Evolutionary conservation across 2,113 vertebrate genomes (phyloP).

Genomic region (Centropus bengalensis): DNA sequence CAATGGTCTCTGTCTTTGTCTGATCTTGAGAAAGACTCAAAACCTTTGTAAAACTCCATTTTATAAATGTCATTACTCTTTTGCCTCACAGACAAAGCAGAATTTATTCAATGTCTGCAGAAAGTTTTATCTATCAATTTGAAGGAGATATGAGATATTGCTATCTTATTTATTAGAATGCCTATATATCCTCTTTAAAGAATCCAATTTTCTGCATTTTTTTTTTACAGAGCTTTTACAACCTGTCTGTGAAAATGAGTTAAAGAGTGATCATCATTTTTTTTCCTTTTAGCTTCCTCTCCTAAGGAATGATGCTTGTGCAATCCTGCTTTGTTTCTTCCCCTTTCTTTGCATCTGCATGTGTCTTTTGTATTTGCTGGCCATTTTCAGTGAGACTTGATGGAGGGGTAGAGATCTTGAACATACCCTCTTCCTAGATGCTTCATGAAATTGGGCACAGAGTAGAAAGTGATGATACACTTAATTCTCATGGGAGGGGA

Average conservation of each 20-base stretch:
- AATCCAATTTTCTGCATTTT: background rate
- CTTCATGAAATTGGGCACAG: background rate
- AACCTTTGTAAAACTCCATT: background rate
- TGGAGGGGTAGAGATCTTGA: background rate
- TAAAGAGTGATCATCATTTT: background rate
- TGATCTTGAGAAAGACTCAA: background rate
- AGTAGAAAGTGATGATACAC: background rate
- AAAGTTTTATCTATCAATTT: background rate
- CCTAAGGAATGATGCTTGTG: background rate
- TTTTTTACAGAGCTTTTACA: background rate
- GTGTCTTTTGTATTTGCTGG: background rate
- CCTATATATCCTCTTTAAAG: background rate
- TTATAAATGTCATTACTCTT: background rate
- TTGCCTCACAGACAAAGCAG: background rate
- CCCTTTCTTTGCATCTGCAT: no score
- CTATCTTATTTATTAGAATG: background rate
- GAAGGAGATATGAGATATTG: background rate
- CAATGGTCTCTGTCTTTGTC: background rate
- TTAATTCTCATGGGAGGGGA: background rate
- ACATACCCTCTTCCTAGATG: background rate
- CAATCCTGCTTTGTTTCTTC: background rate
- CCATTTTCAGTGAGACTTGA: background rate
- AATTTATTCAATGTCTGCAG: background rate
- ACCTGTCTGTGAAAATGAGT: background rate
- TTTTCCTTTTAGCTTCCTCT: background rate